A percentile compares a stretch with the other conserved stretches of the same genome.
These are phyloP conservation scores for Actinemys pallida DNA, from an alignment of 2,113 vertebrate species.

Conservation along the genomic window DNA sequence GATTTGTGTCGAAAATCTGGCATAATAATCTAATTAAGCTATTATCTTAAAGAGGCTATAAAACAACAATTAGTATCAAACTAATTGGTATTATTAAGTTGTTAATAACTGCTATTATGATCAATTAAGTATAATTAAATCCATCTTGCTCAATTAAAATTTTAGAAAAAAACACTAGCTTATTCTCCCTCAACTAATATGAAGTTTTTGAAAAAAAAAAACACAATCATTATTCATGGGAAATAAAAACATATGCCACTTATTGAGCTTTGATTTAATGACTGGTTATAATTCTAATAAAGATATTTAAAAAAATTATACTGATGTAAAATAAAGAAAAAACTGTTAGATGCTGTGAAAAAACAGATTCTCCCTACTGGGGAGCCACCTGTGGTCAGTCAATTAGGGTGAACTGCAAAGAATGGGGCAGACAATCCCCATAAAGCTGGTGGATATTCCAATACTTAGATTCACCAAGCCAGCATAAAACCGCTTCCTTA, in stretches of 20 bases:
- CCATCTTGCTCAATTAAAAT: background rate
- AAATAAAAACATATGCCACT: background rate
- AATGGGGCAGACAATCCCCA: too few species aligned
- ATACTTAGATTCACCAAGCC: too few species aligned
- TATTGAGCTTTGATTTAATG: background rate
- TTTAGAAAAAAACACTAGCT: slow-evolving; percentile 20
- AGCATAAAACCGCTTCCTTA: too few species aligned
- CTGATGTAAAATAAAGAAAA: background rate
- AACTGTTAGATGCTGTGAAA: background rate
- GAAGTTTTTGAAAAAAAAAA: slow-evolving; percentile 8
- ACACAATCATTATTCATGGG: background rate
- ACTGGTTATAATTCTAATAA: background rate
- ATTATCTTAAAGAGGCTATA: slow-evolving; percentile 47
- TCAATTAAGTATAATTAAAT: slow-evolving; percentile 61
- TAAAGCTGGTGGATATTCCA: too few species aligned
- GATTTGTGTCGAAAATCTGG: slow-evolving; percentile 11
- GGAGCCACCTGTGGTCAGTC: too few species aligned
- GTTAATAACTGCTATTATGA: slow-evolving; percentile 59
- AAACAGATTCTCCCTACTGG: too few species aligned
- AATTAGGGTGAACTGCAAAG: too few species aligned
- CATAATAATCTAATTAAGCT: slow-evolving; percentile 22
- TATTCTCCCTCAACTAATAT: background rate
- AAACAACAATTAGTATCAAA: slow-evolving; percentile 51
- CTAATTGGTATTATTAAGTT: slow-evolving; percentile 49
- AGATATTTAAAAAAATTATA: background rate